Conservation (phyloP, 2,888 invertebrate genomes). For the Caenorhabditis sp. region DNA sequence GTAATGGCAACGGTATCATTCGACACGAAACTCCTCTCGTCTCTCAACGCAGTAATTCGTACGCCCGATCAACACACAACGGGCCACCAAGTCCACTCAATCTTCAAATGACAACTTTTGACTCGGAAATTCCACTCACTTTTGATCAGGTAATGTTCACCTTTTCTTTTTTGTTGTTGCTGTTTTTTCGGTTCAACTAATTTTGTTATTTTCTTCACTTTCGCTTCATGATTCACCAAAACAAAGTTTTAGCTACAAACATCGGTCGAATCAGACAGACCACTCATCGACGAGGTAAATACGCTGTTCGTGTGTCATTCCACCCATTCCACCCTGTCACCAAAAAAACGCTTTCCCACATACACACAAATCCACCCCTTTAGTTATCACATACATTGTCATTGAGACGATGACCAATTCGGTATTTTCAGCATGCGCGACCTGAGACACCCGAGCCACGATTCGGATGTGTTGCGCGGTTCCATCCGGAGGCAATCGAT, state of each 20-base stretch:
- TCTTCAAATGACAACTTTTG: conserved; percentile 60
- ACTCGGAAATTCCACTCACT: conserved; percentile 56
- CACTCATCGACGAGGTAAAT: conserved; percentile 54
- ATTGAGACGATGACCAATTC: conserved; percentile 8
- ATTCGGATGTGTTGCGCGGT: conserved; percentile 48
- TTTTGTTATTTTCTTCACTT: background rate
- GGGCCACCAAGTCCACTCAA: conserved; percentile 49
- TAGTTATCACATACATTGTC: conserved; percentile 18
- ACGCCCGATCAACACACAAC: conserved; percentile 8
- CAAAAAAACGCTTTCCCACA: conserved; percentile 19
- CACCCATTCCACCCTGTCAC: conserved; percentile 9
- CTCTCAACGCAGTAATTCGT: conserved; percentile 29
- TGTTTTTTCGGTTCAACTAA: conserved; percentile 23
- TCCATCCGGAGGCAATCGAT: conserved; percentile 78
- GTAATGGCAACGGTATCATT: background rate
- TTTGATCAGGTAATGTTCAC: conserved; percentile 58
- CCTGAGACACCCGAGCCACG: conserved; percentile 35
- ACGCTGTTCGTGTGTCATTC: background rate
- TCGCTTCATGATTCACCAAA: background rate
- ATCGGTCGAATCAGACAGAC: conserved; percentile 50
- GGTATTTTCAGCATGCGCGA: conserved; percentile 30
- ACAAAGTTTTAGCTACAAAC: conserved; percentile 34
- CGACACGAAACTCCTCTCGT: conserved; percentile 37
- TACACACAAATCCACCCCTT: conserved; percentile 16
- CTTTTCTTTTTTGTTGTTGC: conserved; percentile 9